phyloP scores from a whole-genome alignment of 2,797 vertebrate species.

The Macroramphosus scolopax region DNA sequence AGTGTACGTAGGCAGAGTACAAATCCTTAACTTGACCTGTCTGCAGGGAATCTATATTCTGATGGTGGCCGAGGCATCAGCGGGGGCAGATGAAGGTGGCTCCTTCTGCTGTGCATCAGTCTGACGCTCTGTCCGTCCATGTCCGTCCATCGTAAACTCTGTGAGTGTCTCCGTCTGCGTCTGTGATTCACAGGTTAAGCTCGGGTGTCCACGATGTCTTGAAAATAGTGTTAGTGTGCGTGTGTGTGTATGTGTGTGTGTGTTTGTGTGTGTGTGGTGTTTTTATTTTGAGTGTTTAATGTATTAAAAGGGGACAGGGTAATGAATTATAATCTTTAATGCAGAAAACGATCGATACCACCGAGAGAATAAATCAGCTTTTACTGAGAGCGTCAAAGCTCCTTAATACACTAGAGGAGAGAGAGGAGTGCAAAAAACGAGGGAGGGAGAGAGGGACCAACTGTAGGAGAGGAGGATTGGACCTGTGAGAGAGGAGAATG shows the following conservation, averaged over 20 bases:
- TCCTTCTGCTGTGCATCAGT: slow-evolving; percentile 3
- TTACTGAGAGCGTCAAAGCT: slow-evolving; percentile 84
- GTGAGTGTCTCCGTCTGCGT: not conserved
- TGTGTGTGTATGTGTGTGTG: slow-evolving; percentile 19
- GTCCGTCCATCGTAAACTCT: too few species aligned
- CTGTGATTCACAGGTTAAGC: slow-evolving; percentile 27
- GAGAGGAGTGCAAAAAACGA: slow-evolving; percentile 51
- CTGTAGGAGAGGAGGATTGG: slow-evolving; percentile 47
- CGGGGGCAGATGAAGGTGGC: slow-evolving; percentile 2
- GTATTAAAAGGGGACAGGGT: slow-evolving; percentile 83
- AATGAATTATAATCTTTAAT: slow-evolving; percentile 91
- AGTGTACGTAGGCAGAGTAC: slow-evolving; percentile 34
- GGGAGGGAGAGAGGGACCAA: slow-evolving; percentile 49
- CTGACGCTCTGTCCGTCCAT: not conserved
- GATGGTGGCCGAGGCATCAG: slow-evolving; percentile 6
- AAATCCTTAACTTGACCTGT: slow-evolving; percentile 49
- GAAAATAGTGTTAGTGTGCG: slow-evolving; percentile 60
- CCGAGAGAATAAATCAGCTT: slow-evolving; percentile 86
- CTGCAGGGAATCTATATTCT: slow-evolving; percentile 36
- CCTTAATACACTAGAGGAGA: slow-evolving; percentile 83
- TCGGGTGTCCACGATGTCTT: slow-evolving; percentile 40
- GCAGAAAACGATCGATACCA: slow-evolving; percentile 84
- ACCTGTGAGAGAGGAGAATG: too few species aligned
- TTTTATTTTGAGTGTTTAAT: slow-evolving; percentile 88
- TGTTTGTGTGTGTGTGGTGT: slow-evolving; percentile 50